Evolutionary conservation across 2,888 invertebrate species (phyloP).

Genomic region (Dexiosoma caninum): DNA sequence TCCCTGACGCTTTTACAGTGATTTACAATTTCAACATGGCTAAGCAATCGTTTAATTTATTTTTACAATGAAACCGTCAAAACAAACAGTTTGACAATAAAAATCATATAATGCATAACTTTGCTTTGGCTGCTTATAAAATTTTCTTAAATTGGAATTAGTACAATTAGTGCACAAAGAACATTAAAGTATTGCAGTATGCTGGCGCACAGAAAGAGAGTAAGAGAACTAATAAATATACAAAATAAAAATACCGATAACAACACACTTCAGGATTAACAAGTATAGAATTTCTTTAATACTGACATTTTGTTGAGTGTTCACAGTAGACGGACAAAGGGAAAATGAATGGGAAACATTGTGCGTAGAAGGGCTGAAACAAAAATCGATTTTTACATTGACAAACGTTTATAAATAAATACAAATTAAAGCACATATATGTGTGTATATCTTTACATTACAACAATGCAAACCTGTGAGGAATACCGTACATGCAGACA

Average conservation of each 20-base stretch:
- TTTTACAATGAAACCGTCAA: no score
- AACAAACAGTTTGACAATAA: no score
- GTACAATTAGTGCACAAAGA: not conserved
- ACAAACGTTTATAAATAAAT: slow-evolving; percentile 55
- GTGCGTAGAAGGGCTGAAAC: not conserved
- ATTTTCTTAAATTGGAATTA: not conserved
- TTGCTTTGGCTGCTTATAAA: no score
- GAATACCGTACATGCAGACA: not conserved
- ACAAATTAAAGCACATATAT: slow-evolving; percentile 15
- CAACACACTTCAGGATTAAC: not conserved
- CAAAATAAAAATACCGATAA: slow-evolving; percentile 5
- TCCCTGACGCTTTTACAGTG: no score
- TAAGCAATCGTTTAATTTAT: no score
- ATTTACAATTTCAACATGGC: no score
- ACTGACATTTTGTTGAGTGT: not conserved
- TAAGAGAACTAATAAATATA: not conserved
- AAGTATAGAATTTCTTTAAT: not conserved
- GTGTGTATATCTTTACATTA: not conserved
- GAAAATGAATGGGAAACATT: not conserved
- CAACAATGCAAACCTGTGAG: not conserved
- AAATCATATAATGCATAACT: no score
- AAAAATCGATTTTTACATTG: slow-evolving; percentile 49
- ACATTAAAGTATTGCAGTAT: no score
- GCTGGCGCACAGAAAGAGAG: not conserved
- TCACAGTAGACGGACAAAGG: not conserved